Evolutionary conservation across 2,888 invertebrate genomes (phyloP).

Genomic region (Drosophila prostipennis): DNA sequence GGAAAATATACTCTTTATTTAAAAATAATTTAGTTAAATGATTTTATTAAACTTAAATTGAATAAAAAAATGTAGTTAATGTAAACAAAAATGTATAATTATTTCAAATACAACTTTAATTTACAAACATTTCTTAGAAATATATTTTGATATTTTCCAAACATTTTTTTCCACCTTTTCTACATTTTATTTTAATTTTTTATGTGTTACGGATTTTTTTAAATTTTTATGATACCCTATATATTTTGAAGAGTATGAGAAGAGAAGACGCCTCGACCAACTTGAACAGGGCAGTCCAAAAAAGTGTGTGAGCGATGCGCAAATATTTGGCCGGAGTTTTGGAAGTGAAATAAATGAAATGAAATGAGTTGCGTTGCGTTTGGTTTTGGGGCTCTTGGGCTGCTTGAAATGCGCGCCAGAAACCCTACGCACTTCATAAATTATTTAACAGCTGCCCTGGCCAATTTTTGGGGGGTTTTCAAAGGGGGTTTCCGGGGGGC

Average conservation of each 20-base stretch:
- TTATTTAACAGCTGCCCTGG: conserved; percentile 68
- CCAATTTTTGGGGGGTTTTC: conserved; percentile 39
- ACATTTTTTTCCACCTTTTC: no score
- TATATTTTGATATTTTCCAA: no score
- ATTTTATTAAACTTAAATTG: no score
- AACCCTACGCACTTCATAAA: conserved; percentile 76
- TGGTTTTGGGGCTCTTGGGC: conserved; percentile 1
- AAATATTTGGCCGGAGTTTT: conserved; percentile 40
- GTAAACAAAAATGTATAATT: not conserved
- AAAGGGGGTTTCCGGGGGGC: conserved; percentile 35
- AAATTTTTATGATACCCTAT: no score
- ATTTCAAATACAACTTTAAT: no score
- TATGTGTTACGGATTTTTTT: no score
- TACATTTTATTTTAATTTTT: no score
- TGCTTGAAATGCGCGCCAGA: conserved; percentile 71
- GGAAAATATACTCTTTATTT: not conserved
- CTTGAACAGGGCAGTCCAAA: conserved; percentile 8
- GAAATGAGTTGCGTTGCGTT: conserved; percentile 10
- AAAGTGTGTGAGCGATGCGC: conserved; percentile 64
- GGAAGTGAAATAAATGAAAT: conserved; percentile 16
- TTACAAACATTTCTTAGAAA: no score
- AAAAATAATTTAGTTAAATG: no score
- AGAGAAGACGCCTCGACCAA: conserved; percentile 6
- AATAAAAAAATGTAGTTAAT: no score
- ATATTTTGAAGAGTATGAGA: conserved; percentile 8